A percentile compares a stretch with the other conserved stretches of the same genome.
Evolutionary conservation across 2,888 invertebrate species (phyloP).

Genomic region (Oxystoma pomonae): DNA sequence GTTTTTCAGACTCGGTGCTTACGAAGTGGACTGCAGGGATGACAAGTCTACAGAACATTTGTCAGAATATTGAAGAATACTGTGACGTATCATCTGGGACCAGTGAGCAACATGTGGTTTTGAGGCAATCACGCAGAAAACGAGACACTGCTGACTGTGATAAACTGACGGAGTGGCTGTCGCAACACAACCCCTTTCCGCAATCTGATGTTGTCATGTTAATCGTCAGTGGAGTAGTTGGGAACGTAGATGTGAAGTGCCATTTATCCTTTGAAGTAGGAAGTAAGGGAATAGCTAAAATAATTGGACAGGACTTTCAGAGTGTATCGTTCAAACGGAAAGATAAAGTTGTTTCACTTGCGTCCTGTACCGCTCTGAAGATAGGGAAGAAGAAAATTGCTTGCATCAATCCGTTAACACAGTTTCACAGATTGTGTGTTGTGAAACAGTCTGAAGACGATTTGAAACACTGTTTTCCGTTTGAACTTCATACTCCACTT

Average conservation of each 20-base stretch:
- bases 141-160: constrained; percentile 35
- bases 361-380: too few species aligned
- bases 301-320: constrained; percentile 32
- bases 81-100: constrained; percentile 28
- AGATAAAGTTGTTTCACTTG: constrained; percentile 34
- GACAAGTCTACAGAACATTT: constrained; percentile 6
- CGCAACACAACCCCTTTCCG: constrained; percentile 34
- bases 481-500: constrained; percentile 31
- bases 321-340: constrained; percentile 33
- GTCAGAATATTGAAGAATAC: constrained; percentile 27
- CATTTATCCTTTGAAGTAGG: constrained; percentile 33
- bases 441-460: constrained; percentile 26
- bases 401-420: constrained; percentile 24
- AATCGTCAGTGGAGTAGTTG: constrained; percentile 15
- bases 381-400: constrained; percentile 32
- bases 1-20: constrained; percentile 41
- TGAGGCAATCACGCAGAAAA: constrained; percentile 31
- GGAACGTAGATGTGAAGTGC: constrained; percentile 33
- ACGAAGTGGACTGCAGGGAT: constrained; percentile 34
- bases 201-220: constrained; percentile 26
- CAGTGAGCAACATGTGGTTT: constrained; percentile 37
- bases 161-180: constrained; percentile 29
- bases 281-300: constrained; percentile 29
- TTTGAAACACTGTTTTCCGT: constrained; percentile 22
- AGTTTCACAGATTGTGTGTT: constrained; percentile 28